Base-by-base conservation (phyloP, 2,797 vertebrate species). In the Macroramphosus scolopax region DNA sequence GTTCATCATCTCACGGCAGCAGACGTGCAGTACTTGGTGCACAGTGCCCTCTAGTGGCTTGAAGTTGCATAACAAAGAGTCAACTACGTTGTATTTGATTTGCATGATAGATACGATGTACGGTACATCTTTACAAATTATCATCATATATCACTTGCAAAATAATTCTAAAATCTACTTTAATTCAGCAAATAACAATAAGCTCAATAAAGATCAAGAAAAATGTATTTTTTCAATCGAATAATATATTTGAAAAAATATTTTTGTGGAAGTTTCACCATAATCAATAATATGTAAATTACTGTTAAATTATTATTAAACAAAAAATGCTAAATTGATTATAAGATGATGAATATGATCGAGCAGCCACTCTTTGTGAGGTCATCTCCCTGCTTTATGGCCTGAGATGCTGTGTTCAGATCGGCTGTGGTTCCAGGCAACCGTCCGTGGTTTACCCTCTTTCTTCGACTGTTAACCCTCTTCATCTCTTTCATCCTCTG, bases 11-110 rank as follows among this genome's bases (percentile, higher is more conserved):
- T n/a, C n/a, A n/a, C n/a, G n/a, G n/a, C n/a, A n/a, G n/a, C n/a
- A n/a, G n/a, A n/a, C n/a, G n/a, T 11, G 41, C 15, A 30, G 6
- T 28, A 15, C 29, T 56, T 66, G 32, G 47, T 65, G 40, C 17
- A 71, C 63, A 82, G 52, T 51, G 71, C 68, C 13, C 78, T 64
- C 85, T 75, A 58, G 75, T 80, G 84, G 57, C 12, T 8, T 16
- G 13, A 40, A 39, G 14, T 17, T 44, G 35, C 14, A 32, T 7
- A 25, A 7, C 10, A n/a, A n/a, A n/a, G n/a, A n/a, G n/a, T n/a
- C n/a, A n/a, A n/a, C n/a, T n/a, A n/a, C n/a, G n/a, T n/a, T n/a
- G n/a, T n/a, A n/a, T n/a, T n/a, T n/a, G n/a, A n/a, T n/a, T n/a
- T n/a, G n/a, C n/a, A n/a, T n/a, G n/a, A n/a, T n/a, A n/a, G n/a